These are phyloP conservation scores for Apus apus DNA, from an alignment of 2,113 vertebrate genomes.

Conservation along the genomic window DNA sequence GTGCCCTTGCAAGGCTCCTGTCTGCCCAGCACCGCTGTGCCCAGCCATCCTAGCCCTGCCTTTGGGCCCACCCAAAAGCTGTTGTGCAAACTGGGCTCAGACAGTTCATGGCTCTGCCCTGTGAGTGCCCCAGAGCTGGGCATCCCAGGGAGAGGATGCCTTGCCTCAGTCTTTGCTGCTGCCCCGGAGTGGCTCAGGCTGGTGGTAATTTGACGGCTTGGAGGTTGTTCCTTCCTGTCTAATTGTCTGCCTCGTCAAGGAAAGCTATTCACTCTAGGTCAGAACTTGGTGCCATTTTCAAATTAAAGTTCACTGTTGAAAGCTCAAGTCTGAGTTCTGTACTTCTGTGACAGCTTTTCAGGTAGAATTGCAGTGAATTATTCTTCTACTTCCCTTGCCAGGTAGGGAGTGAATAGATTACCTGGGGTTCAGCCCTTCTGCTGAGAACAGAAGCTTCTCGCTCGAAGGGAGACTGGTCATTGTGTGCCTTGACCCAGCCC, in stretches of 20 bases:
- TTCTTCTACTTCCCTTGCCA: not conserved
- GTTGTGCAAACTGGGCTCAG: accelerated
- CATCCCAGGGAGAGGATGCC: accelerated
- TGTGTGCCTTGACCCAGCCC: not conserved
- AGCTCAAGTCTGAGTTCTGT: not conserved
- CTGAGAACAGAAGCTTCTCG: conserved; percentile 2
- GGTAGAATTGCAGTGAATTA: conserved; percentile 5
- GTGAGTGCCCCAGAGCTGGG: not conserved
- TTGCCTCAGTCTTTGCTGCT: not conserved
- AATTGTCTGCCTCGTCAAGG: not conserved
- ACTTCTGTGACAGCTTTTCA: conserved; percentile 27
- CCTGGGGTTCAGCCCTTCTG: conserved; percentile 13
- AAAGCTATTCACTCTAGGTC: not conserved
- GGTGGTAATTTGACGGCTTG: not conserved
- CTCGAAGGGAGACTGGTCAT: conserved; percentile 15
- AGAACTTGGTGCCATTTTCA: conserved; percentile 18
- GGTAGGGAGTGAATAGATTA: conserved; percentile 45
- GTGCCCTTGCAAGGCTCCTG: not conserved
- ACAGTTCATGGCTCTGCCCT: not conserved
- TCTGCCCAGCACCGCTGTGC: not conserved
- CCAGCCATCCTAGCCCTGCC: accelerated
- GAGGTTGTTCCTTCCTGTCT: not conserved
- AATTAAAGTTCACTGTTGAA: conserved; percentile 44
- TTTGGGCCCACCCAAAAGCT: not conserved
- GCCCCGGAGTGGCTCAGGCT: accelerated